Evolutionary conservation across 2,888 invertebrate genomes (phyloP), one percentile per base, ranked within the genome.

Genomic region (Cynaeus angustus): DNA sequence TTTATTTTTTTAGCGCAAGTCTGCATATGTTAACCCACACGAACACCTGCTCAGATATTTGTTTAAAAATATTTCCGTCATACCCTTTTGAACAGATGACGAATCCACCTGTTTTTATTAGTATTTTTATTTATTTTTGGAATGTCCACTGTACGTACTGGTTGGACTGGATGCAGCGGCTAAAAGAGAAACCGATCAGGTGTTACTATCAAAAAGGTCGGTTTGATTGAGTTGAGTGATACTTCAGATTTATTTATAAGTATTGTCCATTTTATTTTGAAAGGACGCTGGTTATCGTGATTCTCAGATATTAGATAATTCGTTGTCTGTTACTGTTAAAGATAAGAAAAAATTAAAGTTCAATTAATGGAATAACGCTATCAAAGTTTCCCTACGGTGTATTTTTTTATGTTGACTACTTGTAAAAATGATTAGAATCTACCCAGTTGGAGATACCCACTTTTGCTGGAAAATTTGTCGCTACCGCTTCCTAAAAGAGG

Each of bases 111-210:
- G 48, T 7, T 21, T 50, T 37, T 55, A 21, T 16, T 41, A 41
- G 38, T 56, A 8, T 55, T 21, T 37, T 41, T 26, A 16, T 43
- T 56, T 56, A 56, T 56, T 56, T 56, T 56, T 56, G 41, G 41
- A 56, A 38, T 10, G 41, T 10, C 8, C 5, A 8, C n/a, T 16
- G 10, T 9, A 14, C 5, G 12, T 53, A 26, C 21, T 26, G 56
- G 41, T 56, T 56, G 16, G 56, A 26, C 26, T 41, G 37, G 53
- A 38, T 28, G 41, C 13, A 16, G 26, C 41, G 38, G 56, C 38
- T 43, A 43, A 43, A 56, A 43, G 56, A 56, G 56, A 56, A 56
- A 56, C 41, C 13, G 56, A 16, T 16, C 53, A 56, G 26, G 43
- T 8, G 56, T 13, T 56, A 10, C 21, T 41, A 26, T 56, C 14